phyloP scores from a whole-genome alignment of 2,797 vertebrate species.

The Lepus townsendii region DNA sequence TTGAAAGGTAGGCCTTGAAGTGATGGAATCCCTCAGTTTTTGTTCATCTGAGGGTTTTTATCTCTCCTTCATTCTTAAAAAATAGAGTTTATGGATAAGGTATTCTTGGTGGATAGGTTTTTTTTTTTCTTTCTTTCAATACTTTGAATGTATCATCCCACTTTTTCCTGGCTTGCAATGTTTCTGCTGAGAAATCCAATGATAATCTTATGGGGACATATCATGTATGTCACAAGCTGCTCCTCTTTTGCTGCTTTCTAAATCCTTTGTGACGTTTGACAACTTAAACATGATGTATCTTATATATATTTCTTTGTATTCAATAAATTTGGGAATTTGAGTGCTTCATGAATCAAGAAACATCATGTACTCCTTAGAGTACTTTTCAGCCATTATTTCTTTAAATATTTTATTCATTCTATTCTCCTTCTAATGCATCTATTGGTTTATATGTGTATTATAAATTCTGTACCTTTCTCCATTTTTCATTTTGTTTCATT shows the following conservation, averaged over 20 bases:
- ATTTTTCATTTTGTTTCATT: neutral
- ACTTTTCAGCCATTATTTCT: neutral
- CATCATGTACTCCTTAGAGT: neutral
- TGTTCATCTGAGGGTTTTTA: neutral
- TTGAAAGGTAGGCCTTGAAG: neutral
- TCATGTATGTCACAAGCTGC: neutral
- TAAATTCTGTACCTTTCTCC: neutral
- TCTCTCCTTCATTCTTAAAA: neutral
- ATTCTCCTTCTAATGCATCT: neutral
- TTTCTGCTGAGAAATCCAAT: neutral
- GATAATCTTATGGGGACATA: neutral
- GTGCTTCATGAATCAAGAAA: neutral
- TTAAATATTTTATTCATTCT: neutral
- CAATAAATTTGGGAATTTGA: neutral
- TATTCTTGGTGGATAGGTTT: neutral
- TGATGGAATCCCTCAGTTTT: neutral
- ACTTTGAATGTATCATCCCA: neutral
- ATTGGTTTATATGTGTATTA: neutral
- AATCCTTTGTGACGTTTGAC: neutral
- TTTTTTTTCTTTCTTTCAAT: neutral
- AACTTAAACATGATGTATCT: neutral
- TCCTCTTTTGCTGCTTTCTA: neutral
- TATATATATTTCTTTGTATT: neutral
- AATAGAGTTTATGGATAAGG: neutral
- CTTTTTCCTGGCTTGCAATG: neutral